Evolutionary conservation across 1,140 invertebrate genomes (phyloP).

Genomic region (Pararge aegeria): DNA sequence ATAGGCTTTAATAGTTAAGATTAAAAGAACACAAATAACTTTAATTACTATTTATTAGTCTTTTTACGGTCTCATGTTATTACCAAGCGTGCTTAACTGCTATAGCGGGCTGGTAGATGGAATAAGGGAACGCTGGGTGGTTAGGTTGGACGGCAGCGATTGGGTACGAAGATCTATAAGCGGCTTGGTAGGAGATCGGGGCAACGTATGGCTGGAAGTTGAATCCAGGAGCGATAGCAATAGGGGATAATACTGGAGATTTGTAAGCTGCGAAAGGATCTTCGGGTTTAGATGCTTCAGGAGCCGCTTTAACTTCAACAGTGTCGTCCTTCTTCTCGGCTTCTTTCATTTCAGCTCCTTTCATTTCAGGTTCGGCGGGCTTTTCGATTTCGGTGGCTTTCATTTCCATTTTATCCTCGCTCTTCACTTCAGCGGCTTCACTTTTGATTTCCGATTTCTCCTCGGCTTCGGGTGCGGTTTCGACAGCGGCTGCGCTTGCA

Average conservation of each 20-base stretch:
- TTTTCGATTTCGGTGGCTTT: neutral
- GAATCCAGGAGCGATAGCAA: constrained; percentile 8
- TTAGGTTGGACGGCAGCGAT: neutral
- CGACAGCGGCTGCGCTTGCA: constrained; percentile 27
- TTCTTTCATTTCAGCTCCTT: constrained; percentile 31
- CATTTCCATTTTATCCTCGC: constrained; percentile 10
- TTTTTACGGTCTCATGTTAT: neutral
- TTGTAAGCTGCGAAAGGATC: constrained; percentile 4
- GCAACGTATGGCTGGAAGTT: constrained; percentile 14
- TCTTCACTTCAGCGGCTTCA: constrained; percentile 17
- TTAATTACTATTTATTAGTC: constrained; percentile 8
- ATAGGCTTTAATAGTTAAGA: neutral
- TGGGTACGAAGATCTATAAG: constrained; percentile 14
- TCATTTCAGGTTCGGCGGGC: neutral
- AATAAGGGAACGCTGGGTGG: neutral
- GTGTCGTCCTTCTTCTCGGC: constrained; percentile 26
- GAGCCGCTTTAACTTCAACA: constrained; percentile 21
- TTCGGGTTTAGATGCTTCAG: constrained; percentile 17
- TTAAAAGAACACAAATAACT: neutral
- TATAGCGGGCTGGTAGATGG: neutral
- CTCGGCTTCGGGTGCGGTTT: neutral
- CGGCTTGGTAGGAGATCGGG: constrained; percentile 17
- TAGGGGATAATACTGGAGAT: constrained; percentile 2
- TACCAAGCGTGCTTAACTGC: constrained; percentile 12
- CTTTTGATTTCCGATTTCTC: neutral